phyloP scores from a whole-genome alignment of 2,888 invertebrate species.

The Chrysodeixis includens region DNA sequence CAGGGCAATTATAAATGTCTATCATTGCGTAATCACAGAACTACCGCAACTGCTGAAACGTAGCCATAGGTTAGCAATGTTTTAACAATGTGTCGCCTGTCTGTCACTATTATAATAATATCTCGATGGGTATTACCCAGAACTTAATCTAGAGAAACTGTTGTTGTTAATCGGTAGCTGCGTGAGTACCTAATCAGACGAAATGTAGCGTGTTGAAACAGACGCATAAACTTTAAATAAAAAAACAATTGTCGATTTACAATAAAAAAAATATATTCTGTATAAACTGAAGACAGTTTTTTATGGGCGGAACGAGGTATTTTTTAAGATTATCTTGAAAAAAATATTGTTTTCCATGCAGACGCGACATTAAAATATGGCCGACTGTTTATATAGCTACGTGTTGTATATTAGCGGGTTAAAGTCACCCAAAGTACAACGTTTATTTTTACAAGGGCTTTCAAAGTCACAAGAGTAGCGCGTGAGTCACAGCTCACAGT shows the following conservation, averaged over 20 bases:
- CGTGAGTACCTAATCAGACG: not conserved
- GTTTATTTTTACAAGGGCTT: conserved; percentile 9
- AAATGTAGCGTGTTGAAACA: too few relatives aligned
- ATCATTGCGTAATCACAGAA: conserved; percentile 8
- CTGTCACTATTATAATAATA: not conserved
- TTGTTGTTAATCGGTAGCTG: not conserved
- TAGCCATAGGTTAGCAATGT: conserved; percentile 9
- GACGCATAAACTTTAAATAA: too few relatives aligned
- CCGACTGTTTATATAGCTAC: too few relatives aligned
- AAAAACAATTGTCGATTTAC: too few relatives aligned
- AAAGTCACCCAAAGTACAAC: not conserved
- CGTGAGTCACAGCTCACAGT: conserved; percentile 11
- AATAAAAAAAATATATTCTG: too few relatives aligned
- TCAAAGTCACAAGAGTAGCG: conserved; percentile 9
- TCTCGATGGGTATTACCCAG: not conserved
- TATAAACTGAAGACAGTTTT: too few relatives aligned
- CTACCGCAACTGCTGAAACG: conserved; percentile 6
- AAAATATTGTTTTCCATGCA: too few relatives aligned
- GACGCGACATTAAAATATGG: too few relatives aligned
- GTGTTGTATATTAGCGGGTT: not conserved
- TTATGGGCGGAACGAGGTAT: too few relatives aligned
- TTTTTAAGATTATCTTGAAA: too few relatives aligned
- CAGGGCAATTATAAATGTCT: conserved; percentile 8
- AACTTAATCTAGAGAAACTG: not conserved
- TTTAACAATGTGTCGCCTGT: not conserved